These are phyloP conservation scores for Netelia melanura DNA, from an alignment of 2,888 invertebrate genomes.

Conservation along the genomic window DNA sequence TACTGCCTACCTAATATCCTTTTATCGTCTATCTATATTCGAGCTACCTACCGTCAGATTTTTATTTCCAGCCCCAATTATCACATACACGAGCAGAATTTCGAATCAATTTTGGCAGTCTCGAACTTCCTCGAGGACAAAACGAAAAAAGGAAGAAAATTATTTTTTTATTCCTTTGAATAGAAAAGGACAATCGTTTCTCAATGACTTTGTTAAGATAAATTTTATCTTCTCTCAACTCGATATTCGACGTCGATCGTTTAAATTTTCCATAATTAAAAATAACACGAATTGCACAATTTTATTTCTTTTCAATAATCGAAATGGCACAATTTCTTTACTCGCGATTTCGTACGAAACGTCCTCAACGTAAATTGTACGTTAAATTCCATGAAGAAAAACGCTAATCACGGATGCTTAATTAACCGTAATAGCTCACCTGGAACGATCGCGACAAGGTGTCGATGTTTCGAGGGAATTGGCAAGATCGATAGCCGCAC, in stretches of 20 bases:
- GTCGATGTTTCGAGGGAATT: slow-evolving; percentile 63
- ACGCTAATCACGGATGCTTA: slow-evolving; percentile 23
- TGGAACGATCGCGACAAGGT: slow-evolving; percentile 47
- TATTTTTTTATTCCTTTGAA: neutral
- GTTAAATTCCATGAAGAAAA: neutral
- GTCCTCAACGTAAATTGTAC: too few relatives aligned
- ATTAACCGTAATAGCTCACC: slow-evolving; percentile 20
- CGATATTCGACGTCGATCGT: too few relatives aligned
- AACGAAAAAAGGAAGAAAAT: neutral
- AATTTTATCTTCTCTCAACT: too few relatives aligned
- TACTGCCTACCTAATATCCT: slow-evolving; percentile 24
- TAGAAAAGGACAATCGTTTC: neutral
- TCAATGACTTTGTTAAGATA: neutral
- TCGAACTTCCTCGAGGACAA: too few relatives aligned
- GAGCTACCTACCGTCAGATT: slow-evolving; percentile 31
- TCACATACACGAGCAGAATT: slow-evolving; percentile 47
- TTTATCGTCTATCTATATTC: slow-evolving; percentile 22
- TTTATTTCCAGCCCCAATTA: slow-evolving; percentile 65
- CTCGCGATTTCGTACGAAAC: too few relatives aligned
- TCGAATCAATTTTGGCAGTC: slow-evolving; percentile 21
- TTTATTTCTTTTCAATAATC: too few relatives aligned
- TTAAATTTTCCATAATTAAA: too few relatives aligned
- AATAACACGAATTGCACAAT: too few relatives aligned
- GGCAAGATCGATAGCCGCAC: slow-evolving; percentile 61
- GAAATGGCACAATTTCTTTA: too few relatives aligned